phyloP scores from a whole-genome alignment of 2,888 invertebrate genomes.

The Phengaris alcon region DNA sequence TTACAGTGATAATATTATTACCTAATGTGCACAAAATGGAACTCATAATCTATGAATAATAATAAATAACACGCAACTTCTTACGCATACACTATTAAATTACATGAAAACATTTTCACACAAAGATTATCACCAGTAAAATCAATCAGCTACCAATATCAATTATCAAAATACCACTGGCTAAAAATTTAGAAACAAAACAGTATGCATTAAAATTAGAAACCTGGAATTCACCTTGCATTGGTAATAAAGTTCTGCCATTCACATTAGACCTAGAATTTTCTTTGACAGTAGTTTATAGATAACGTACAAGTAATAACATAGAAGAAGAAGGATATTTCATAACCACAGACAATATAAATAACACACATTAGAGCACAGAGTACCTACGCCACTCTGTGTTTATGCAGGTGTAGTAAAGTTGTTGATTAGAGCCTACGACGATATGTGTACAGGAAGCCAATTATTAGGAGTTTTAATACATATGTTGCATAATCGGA shows the following conservation, averaged over 20 bases:
- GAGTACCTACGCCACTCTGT: conserved; percentile 32
- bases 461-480: conserved; percentile 22
- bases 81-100: too few relatives aligned
- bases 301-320: conserved; percentile 33
- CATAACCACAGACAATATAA: conserved; percentile 36
- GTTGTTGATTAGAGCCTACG: conserved; percentile 26
- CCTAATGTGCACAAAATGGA: too few relatives aligned
- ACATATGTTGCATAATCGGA: conserved; percentile 4
- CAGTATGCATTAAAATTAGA: too few relatives aligned
- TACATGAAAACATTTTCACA: too few relatives aligned
- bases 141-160: too few relatives aligned
- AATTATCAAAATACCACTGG: too few relatives aligned
- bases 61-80: too few relatives aligned
- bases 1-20: too few relatives aligned
- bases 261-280: conserved; percentile 21
- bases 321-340: conserved; percentile 39
- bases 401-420: conserved; percentile 27
- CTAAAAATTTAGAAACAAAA: too few relatives aligned
- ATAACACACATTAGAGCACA: conserved; percentile 31
- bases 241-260: not conserved
- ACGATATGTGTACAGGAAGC: conserved; percentile 25
- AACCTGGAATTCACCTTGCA: not conserved
- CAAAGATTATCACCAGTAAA: too few relatives aligned
- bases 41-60: too few relatives aligned
- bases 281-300: conserved; percentile 17